Conservation (phyloP, 2,888 invertebrate species). For the Pardosa pseudoannulata region DNA sequence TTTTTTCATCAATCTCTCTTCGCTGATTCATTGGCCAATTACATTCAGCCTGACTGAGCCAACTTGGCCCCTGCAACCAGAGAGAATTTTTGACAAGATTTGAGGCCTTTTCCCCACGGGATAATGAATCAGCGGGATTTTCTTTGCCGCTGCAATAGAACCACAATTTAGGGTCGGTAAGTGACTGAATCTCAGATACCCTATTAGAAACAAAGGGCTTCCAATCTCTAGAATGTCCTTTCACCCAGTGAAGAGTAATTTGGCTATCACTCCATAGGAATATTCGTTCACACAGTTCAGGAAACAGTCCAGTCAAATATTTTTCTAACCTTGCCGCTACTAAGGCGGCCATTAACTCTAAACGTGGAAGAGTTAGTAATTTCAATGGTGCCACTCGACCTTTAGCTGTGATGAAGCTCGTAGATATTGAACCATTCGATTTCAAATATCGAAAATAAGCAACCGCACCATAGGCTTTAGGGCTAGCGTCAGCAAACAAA, state of each 20-base stretch:
- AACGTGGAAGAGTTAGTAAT: neutral
- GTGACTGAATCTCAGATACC: neutral
- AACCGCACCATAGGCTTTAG: neutral
- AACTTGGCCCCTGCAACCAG: neutral
- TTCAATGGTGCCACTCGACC: neutral
- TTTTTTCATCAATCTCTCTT: neutral
- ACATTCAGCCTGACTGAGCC: neutral
- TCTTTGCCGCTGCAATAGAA: neutral
- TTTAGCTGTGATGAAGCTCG: neutral
- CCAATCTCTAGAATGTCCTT: neutral
- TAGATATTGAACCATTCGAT: neutral
- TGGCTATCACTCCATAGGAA: conserved; percentile 2
- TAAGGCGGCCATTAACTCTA: conserved; percentile 2
- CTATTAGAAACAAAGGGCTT: neutral
- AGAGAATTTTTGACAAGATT: neutral
- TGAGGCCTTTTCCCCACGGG: neutral
- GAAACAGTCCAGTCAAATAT: neutral
- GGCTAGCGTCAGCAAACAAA: neutral
- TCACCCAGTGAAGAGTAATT: neutral
- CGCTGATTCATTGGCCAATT: neutral
- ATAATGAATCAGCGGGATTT: conserved; percentile 5
- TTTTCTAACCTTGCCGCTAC: neutral
- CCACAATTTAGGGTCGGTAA: neutral
- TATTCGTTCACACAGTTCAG: neutral
- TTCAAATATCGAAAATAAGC: neutral